Evolutionary conservation across 2,113 vertebrate genomes (phyloP).

Genomic region (Sprattus sprattus): DNA sequence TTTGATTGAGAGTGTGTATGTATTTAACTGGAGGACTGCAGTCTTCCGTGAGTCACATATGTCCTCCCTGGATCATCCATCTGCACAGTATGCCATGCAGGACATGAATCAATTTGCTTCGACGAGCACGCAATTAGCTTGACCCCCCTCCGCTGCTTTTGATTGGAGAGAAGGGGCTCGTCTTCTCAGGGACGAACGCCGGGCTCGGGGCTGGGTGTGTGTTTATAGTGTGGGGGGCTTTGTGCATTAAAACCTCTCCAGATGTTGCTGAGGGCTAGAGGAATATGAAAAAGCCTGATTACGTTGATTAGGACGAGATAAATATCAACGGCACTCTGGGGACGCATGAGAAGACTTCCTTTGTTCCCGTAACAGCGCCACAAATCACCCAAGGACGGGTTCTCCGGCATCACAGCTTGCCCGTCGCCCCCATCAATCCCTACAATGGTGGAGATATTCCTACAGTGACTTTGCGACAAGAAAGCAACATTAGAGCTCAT

Average conservation of each 20-base stretch:
- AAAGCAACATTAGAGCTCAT: not conserved
- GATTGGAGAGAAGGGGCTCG: conserved; percentile 18
- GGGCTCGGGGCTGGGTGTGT: not conserved
- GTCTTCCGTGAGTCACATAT: not conserved
- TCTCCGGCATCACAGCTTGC: not conserved
- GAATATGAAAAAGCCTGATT: not conserved
- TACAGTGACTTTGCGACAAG: not conserved
- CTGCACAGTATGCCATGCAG: conserved; percentile 27
- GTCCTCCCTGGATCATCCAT: conserved; percentile 18
- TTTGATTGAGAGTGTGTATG: not conserved
- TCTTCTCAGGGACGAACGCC: not conserved
- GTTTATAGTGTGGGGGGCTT: not conserved
- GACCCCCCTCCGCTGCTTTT: conserved; percentile 34
- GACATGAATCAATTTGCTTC: conserved; percentile 27
- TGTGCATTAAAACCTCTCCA: not conserved
- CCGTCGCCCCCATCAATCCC: not conserved
- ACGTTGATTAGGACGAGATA: not conserved
- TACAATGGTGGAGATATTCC: not conserved
- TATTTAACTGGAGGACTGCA: not conserved
- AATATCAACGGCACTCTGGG: not conserved
- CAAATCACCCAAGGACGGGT: too few species aligned
- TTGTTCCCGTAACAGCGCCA: not conserved
- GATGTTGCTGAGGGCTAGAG: conserved; percentile 3
- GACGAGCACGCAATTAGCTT: conserved; percentile 31
- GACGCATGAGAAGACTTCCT: not conserved